phyloP scores from a whole-genome alignment of 2,113 vertebrate species.

The Forbesichthys agassizii region DNA sequence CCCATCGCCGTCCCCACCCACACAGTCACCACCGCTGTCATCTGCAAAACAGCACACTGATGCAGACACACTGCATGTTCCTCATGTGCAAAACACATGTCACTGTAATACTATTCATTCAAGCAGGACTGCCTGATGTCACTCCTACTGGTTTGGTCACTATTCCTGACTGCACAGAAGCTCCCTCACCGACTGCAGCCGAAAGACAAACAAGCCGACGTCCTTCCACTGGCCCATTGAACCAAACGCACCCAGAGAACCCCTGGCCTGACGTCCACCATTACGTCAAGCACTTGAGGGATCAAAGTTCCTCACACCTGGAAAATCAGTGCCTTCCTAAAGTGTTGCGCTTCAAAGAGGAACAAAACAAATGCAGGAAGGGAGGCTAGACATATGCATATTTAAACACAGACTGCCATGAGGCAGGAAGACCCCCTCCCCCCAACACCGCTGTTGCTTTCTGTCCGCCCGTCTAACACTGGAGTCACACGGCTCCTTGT shows the following conservation, averaged over 20 bases:
- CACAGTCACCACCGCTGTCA: too few species aligned
- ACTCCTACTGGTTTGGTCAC: not conserved
- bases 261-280: conserved; percentile 18
- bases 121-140: not conserved
- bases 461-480: conserved; percentile 39
- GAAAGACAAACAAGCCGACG: conserved; percentile 6
- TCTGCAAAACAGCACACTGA: conserved; percentile 51
- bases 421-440: conserved; percentile 38
- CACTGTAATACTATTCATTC: too few species aligned
- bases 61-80: not conserved
- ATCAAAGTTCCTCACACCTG: conserved; percentile 32
- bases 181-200: not conserved
- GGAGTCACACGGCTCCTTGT: conserved; percentile 46
- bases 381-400: conserved; percentile 65
- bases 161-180: not conserved
- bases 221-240: conserved; percentile 13
- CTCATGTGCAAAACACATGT: not conserved
- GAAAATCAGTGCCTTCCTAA: conserved; percentile 56
- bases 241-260: conserved; percentile 22
- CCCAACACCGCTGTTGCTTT: conserved; percentile 3
- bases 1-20: too few species aligned
- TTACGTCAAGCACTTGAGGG: conserved; percentile 14
- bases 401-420: conserved; percentile 68
- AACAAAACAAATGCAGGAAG: conserved; percentile 59
- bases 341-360: conserved; percentile 55